phyloP scores from a whole-genome alignment of 2,113 vertebrate species.

The Perca schrenkii region DNA sequence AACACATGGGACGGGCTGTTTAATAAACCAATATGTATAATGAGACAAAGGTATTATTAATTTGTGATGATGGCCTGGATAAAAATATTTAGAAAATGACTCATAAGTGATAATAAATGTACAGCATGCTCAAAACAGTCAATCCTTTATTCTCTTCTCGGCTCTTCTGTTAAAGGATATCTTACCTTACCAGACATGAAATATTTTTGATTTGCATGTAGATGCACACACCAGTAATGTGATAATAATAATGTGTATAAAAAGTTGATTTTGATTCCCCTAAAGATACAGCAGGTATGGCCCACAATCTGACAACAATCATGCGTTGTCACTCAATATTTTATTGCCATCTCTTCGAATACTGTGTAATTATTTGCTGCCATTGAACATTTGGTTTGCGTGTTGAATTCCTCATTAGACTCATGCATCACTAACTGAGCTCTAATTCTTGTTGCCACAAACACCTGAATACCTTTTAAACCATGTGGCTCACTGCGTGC shows the following conservation, averaged over 20 bases:
- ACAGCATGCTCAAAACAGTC: neutral
- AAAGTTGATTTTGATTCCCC: neutral
- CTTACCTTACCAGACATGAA: neutral
- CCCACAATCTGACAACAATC: slow-evolving; percentile 1
- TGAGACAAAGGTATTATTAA: neutral
- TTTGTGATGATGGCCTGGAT: too few relatives aligned
- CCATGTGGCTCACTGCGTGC: slow-evolving; percentile 33
- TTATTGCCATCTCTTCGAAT: neutral
- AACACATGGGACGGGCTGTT: neutral
- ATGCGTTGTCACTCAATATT: neutral
- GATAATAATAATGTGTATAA: neutral
- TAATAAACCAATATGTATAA: neutral
- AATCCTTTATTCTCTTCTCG: neutral
- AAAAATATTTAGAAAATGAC: neutral
- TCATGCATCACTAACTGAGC: slow-evolving; percentile 25
- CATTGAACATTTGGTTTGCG: slow-evolving; percentile 5
- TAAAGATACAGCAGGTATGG: neutral
- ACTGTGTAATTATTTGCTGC: neutral
- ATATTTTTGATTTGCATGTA: neutral
- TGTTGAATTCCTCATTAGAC: slow-evolving; percentile 15
- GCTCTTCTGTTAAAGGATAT: neutral
- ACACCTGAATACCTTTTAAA: slow-evolving; percentile 46
- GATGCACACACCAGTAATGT: neutral
- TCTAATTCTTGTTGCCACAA: slow-evolving; percentile 59
- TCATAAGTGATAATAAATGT: neutral